A percentile compares a stretch with the other conserved stretches of the same genome.
phyloP scores from a whole-genome alignment of 2,113 vertebrate genomes.

The Agelaius tricolor region DNA sequence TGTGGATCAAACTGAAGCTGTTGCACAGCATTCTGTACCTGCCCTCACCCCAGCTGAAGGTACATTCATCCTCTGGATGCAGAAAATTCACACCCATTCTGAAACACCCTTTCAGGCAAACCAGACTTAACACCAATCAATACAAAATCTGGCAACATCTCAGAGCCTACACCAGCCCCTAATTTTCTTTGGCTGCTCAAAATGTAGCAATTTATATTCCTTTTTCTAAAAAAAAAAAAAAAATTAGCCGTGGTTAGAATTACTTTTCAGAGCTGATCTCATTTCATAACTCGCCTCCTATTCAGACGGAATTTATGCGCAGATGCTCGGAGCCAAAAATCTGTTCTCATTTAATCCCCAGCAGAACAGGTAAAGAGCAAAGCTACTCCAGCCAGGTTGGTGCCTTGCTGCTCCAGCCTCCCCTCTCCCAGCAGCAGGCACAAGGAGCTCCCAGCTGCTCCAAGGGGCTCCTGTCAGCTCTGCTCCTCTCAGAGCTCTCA shows the following conservation, averaged over 20 bases:
- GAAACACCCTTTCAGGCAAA: background rate
- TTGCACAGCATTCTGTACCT: background rate
- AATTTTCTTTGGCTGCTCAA: background rate
- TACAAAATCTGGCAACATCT: background rate
- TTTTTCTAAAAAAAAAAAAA: background rate
- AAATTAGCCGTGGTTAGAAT: background rate
- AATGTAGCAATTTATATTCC: slow-evolving; percentile 5
- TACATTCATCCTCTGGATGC: background rate
- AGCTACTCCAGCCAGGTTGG: background rate
- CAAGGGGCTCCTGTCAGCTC: background rate
- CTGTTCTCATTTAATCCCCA: slow-evolving; percentile 29
- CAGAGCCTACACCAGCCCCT: background rate
- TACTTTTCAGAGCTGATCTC: slow-evolving; percentile 44
- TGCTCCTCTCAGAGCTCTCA: background rate
- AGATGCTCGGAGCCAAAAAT: slow-evolving; percentile 23
- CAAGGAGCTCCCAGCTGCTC: background rate
- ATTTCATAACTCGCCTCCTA: slow-evolving; percentile 14
- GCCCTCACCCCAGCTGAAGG: background rate
- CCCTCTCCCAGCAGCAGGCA: background rate
- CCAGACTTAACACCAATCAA: background rate
- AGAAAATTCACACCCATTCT: background rate
- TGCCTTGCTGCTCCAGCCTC: background rate
- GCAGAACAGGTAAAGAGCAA: slow-evolving; percentile 37
- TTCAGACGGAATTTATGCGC: slow-evolving; percentile 33
- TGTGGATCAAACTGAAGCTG: background rate